Percentiles rank a stretch among this genome's conserved stretches.
These are phyloP conservation scores for Phenganax stokvisi DNA, from an alignment of 92 coral and sea anemone genomes.

Conservation along the genomic window DNA sequence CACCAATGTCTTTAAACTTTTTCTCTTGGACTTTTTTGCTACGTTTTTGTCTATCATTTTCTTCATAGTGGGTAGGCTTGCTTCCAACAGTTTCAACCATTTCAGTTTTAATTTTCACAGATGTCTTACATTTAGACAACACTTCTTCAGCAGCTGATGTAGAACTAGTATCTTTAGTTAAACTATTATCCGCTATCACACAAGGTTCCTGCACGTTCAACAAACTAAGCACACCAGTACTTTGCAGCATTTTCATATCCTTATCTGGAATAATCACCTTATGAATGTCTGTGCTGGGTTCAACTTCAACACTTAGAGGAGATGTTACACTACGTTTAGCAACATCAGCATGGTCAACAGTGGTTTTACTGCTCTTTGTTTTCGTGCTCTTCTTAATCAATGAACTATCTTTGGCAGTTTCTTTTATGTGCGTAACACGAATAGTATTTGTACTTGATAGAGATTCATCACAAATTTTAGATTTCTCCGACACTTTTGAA, in stretches of 20 bases:
- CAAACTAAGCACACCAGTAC: constrained; percentile 8
- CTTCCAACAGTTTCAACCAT: neutral
- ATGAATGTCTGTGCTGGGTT: neutral
- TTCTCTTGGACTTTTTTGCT: neutral
- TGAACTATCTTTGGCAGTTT: neutral
- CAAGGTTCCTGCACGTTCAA: constrained; percentile 13
- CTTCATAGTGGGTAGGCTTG: neutral
- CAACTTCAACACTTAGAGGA: constrained; percentile 16
- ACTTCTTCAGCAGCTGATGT: constrained; percentile 8
- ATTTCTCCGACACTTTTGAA: neutral
- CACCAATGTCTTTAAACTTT: neutral
- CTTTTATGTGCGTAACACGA: neutral
- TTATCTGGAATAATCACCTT: constrained; percentile 1
- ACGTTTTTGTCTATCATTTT: neutral
- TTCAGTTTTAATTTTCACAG: no score
- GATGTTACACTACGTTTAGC: constrained; percentile 18
- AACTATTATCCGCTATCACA: neutral
- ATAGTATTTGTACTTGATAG: neutral
- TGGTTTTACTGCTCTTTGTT: no score
- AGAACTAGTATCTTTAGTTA: neutral
- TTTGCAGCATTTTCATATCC: constrained; percentile 1
- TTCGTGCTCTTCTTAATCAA: neutral
- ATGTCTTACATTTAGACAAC: neutral
- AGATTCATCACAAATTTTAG: neutral
- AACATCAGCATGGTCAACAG: neutral